Evolutionary conservation across 2,797 vertebrate genomes (phyloP), one percentile per base, ranked within the genome.

Genomic region (Podarcis lilfordi): DNA sequence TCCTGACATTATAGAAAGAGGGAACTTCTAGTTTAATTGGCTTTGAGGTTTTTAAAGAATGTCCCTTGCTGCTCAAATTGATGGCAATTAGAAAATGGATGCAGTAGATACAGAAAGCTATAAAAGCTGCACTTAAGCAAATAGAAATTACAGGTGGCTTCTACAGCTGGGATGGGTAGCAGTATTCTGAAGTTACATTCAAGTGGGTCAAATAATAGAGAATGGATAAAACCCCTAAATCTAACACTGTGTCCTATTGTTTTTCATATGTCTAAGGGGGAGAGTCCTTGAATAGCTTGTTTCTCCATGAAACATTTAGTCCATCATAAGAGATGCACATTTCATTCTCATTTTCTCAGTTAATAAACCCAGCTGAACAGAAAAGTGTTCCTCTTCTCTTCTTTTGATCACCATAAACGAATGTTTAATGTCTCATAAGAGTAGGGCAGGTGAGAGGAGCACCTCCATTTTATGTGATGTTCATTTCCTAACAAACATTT

Each of bases 21-120:
- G 23, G 61, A 64, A 35, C 82, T 87, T 74, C 89, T 85, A 61
- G 37, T 27, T 29, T 76, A 15, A 50, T 4, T 80, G 64, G 84
- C 88, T 8, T 64, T 29, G 29, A 72, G 80, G 27, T 40, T 89
- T 89, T 86, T 90, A n/a, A 82, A 92, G 90, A 84, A 25, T 15
- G 23, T 76, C 1, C 45, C 77, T 80, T 0, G 0, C 59, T 86
- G 59, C 5, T 89, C 71, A 91, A 87, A 91, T 27, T 74, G 21
- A 25, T 61, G 5, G 61, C 79, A 92, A 89, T 69, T 86, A 23
- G 32, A 72, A 88, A 93, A 91, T 86, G 82, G 86, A 17, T 92
- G 17, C 45, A 85, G n/a, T 85, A 82, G 85, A 91, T 92, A 80
- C 9, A 85, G 85, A 87, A 71, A 92, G 4, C 15, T 93, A 77